phyloP scores from a whole-genome alignment of 2,888 invertebrate genomes.

The Drosophila nr. perissopoda region DNA sequence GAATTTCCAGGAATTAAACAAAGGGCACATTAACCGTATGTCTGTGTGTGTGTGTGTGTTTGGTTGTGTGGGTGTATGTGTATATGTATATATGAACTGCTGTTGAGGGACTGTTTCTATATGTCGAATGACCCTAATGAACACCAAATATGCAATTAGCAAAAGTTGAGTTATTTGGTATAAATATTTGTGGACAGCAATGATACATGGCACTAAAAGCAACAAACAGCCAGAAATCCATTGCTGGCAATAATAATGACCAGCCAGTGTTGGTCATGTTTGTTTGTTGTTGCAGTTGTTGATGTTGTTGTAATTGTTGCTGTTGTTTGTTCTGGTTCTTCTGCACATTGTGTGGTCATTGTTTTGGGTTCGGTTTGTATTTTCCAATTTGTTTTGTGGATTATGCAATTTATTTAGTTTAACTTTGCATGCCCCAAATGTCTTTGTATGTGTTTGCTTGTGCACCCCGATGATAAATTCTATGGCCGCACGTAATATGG shows the following conservation, averaged over 20 bases:
- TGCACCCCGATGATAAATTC: slow-evolving; percentile 73
- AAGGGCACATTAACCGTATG: slow-evolving; percentile 35
- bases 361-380: slow-evolving; percentile 62
- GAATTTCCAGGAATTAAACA: slow-evolving; percentile 39
- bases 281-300: slow-evolving; percentile 15
- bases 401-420: slow-evolving; percentile 70
- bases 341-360: slow-evolving; percentile 56
- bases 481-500: slow-evolving; percentile 78
- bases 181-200: slow-evolving; percentile 72
- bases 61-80: neutral
- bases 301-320: slow-evolving; percentile 17
- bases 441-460: slow-evolving; percentile 27
- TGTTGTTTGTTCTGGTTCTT: slow-evolving; percentile 24
- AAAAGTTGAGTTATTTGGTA: slow-evolving; percentile 73
- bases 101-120: slow-evolving; percentile 18
- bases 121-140: slow-evolving; percentile 66
- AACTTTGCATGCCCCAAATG: slow-evolving; percentile 55
- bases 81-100: neutral
- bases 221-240: slow-evolving; percentile 34
- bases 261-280: slow-evolving; percentile 23
- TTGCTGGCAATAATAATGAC: slow-evolving; percentile 53
- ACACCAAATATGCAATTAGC: slow-evolving; percentile 79
- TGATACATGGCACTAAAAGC: slow-evolving; percentile 32
- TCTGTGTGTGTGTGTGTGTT: neutral
- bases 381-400: slow-evolving; percentile 71